Evolutionary conservation across 2,113 vertebrate species (phyloP), one percentile per base, ranked within the genome.

Genomic region (Clarias batrachus): DNA sequence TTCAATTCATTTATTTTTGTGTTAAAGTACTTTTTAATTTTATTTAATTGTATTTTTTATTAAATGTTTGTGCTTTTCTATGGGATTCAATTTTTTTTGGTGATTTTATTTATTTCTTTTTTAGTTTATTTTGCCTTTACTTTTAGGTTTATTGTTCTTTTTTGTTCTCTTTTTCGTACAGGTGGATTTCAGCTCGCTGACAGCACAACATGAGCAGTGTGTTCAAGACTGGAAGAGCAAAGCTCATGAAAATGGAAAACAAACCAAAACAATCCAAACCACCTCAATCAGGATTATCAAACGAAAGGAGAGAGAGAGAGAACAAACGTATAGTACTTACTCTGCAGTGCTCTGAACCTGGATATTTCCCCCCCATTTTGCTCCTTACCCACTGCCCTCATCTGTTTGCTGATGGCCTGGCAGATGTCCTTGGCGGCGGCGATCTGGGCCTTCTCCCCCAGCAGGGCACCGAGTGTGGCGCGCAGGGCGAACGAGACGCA

Each of bases 381-480:
- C 92, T 93, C 92, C 97, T 98, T 95, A 99, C 98, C 98, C 92
- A 99, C 97, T 92, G 97, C 97, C 95, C 97, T 98, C 98, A 99
- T 99, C 90, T 99, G 98, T 91, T 99, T 99, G 90, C 95, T 95
- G 93, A 99, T 99, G 89, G 98, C 98, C 93, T 99, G 98, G 92
- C 98, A 99, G 89, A 99, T 96, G 92, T 99, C 98, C 94, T 98
- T 99, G 87, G 97, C 98, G 78, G 98, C 98, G 59, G 98, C 98
- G 86, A 99, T 99, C 94, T 99, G 98, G 16, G 98, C 98, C 92
- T 99, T 99, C 92, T 99, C 98, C 0, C 98, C 98, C 0, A 99
- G 93, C 79, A 99, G 93, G 91, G 97, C 97, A 54, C 98, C 98
- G 88, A 99, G 96, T 0, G 98, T 98, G 87, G 98, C 97, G 56